A percentile compares a stretch with the other conserved stretches of the same genome.
These are phyloP conservation scores for Brachionus paranguensis DNA, from an alignment of 1,140 invertebrate species.

Conservation along the genomic window DNA sequence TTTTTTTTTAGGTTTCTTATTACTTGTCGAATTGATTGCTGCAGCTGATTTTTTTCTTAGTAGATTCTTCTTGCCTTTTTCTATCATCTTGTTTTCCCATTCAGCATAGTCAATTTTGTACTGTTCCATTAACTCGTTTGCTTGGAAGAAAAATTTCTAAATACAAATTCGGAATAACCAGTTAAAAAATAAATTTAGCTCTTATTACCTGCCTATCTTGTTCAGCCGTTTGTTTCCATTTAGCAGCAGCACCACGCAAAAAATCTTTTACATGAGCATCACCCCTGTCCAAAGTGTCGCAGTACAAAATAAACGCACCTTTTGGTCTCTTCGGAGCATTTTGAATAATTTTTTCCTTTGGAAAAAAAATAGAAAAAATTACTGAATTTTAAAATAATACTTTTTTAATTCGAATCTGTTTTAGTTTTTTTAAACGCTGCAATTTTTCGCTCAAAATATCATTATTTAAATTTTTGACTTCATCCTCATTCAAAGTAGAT, in stretches of 20 bases:
- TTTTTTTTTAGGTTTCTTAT: neutral
- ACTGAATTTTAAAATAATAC: neutral
- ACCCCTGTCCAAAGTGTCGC: neutral
- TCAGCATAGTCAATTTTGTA: neutral
- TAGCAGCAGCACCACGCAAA: neutral
- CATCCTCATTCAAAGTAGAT: neutral
- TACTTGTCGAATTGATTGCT: neutral
- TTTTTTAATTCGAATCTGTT: neutral
- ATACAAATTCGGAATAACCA: neutral
- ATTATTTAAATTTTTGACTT: neutral
- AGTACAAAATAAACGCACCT: conserved; percentile 7
- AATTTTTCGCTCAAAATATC: neutral
- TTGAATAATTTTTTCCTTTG: neutral
- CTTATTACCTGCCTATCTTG: conserved; percentile 18
- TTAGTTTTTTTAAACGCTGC: neutral
- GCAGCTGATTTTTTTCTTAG: neutral
- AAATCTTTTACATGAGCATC: neutral
- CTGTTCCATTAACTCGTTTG: neutral
- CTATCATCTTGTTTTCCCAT: conserved; percentile 13
- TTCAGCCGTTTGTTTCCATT: neutral
- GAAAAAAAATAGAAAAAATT: neutral
- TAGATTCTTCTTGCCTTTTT: neutral
- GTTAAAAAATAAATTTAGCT: neutral
- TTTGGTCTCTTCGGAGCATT: conserved; percentile 11
- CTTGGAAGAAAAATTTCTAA: neutral